Conservation (phyloP, 2,113 vertebrate species). For the Cinclus mexicanus region DNA sequence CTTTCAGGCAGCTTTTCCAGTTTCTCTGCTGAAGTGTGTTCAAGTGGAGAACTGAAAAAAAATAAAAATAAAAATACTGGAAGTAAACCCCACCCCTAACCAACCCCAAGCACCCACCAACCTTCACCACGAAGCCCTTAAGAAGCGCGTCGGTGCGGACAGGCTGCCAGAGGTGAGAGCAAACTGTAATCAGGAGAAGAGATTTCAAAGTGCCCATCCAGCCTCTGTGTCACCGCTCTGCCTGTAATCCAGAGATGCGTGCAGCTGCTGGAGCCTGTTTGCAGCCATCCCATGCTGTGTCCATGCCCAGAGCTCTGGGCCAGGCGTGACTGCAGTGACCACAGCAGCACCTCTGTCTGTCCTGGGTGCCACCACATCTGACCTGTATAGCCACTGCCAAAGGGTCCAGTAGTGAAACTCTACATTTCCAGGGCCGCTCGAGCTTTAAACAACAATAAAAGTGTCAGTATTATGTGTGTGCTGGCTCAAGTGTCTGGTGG, state of each 20-base stretch:
- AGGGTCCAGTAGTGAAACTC: constrained; percentile 48
- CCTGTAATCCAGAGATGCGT: not conserved
- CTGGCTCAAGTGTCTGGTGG: not conserved
- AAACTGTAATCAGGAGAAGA: not conserved
- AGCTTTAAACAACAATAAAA: constrained; percentile 61
- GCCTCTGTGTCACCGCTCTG: not conserved
- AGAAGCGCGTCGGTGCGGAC: not conserved
- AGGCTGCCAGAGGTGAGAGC: constrained; percentile 21
- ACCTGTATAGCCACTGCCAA: constrained; percentile 31
- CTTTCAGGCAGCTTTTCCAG: constrained; percentile 88
- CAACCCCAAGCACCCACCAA: not conserved
- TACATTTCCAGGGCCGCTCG: constrained; percentile 28
- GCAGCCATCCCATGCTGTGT: not conserved
- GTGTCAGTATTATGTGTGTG: constrained; percentile 54
- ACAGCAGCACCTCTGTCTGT: not conserved
- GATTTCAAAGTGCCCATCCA: not conserved
- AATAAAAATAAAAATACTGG: not conserved
- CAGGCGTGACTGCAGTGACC: not conserved
- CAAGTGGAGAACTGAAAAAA: constrained; percentile 65
- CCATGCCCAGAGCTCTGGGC: accelerated
- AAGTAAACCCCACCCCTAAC: not conserved
- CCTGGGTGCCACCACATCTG: not conserved
- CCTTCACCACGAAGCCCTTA: constrained; percentile 54
- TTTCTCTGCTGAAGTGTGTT: constrained; percentile 80
- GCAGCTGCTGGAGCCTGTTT: not conserved